Evolutionary conservation across 2,113 vertebrate genomes (phyloP).

Genomic region (Beaufortia kweichowensis): DNA sequence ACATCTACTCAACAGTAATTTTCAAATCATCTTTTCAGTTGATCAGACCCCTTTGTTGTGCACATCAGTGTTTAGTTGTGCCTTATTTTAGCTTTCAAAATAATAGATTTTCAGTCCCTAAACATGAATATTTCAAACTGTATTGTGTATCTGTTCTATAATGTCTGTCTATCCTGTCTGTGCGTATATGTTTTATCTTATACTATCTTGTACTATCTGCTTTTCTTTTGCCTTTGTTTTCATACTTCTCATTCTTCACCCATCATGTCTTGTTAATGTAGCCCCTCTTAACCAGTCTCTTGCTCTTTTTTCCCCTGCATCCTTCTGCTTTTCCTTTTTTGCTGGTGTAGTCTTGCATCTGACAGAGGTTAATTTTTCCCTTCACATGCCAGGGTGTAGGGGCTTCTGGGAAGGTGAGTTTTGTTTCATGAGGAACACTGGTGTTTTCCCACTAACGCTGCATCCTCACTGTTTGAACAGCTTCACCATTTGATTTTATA

Average conservation of each 20-base stretch:
- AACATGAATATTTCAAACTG: not conserved
- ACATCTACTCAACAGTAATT: too few relatives aligned
- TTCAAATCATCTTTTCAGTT: not conserved
- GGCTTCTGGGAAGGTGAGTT: constrained; percentile 74
- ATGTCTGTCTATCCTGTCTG: constrained; percentile 7
- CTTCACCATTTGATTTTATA: constrained; percentile 35
- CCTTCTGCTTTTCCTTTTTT: constrained; percentile 35
- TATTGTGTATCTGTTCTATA: not conserved
- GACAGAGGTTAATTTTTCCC: constrained; percentile 61
- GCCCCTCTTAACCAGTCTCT: constrained; percentile 28
- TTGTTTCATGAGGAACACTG: constrained; percentile 56
- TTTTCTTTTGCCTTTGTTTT: constrained; percentile 11
- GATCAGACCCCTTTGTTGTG: not conserved
- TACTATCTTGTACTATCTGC: not conserved
- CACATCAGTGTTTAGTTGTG: not conserved
- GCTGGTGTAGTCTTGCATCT: constrained; percentile 46
- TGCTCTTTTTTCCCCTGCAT: not conserved
- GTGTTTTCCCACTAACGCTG: constrained; percentile 47
- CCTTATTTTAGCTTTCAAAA: too few relatives aligned
- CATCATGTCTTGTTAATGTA: constrained; percentile 11
- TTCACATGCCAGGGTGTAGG: constrained; percentile 69
- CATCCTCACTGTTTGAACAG: constrained; percentile 49
- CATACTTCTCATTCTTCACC: not conserved
- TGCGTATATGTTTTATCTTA: constrained; percentile 1
- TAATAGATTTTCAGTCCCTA: too few relatives aligned